Conservation (phyloP, 2,797 vertebrate species). For the Poeciliopsis presidionis region DNA sequence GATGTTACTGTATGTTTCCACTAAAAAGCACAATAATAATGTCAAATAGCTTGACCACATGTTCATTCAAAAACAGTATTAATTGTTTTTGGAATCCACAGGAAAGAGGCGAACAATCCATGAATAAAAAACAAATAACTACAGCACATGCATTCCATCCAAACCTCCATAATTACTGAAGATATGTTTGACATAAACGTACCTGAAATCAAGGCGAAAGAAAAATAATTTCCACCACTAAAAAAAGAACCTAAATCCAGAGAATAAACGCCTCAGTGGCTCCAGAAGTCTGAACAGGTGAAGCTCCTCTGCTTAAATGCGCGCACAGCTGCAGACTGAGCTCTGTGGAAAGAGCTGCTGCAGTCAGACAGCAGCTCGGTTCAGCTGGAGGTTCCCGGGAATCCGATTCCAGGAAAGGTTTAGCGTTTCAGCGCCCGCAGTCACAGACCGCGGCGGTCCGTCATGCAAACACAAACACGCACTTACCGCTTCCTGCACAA, state of each 20-base stretch:
- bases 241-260: conserved; percentile 3
- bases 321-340: conserved; percentile 10
- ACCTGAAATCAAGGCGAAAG: conserved; percentile 63
- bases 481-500: not conserved
- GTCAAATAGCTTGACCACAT: not conserved
- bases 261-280: conserved; percentile 1
- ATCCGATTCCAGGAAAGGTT: conserved; percentile 76
- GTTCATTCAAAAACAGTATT: not conserved
- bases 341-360: conserved; percentile 29
- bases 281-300: not conserved
- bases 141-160: not conserved
- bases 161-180: not conserved
- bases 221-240: conserved; percentile 40
- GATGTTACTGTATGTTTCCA: too few species aligned
- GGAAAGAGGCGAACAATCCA: not conserved
- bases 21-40: not conserved
- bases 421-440: conserved; percentile 67
- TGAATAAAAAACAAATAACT: not conserved
- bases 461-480: not conserved
- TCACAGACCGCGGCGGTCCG: conserved; percentile 11
- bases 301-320: not conserved
- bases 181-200: conserved; percentile 28
- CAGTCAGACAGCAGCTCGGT: conserved; percentile 53
- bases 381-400: conserved; percentile 68
- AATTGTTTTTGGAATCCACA: not conserved